Conservation (phyloP, 2,113 vertebrate genomes). For the Pluvialis apricaria region DNA sequence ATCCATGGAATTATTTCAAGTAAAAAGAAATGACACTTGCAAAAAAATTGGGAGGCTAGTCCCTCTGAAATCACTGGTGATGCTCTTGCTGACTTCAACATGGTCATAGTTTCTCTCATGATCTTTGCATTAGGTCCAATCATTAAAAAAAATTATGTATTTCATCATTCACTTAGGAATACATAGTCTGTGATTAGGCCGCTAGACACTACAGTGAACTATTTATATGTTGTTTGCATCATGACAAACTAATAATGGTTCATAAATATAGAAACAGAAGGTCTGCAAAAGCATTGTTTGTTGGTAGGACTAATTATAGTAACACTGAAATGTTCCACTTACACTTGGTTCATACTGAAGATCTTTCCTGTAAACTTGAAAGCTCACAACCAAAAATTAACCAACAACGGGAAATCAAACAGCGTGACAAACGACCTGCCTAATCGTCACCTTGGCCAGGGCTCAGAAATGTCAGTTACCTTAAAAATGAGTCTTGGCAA, state of each 20-base stretch:
- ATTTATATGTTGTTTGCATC: background rate
- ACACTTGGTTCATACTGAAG: background rate
- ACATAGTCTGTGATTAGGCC: background rate
- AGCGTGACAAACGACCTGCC: rapidly evolving
- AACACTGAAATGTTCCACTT: background rate
- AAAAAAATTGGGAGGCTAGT: background rate
- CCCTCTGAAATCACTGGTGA: background rate
- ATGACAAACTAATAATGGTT: background rate
- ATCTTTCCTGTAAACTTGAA: background rate
- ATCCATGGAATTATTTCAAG: background rate
- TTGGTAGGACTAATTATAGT: background rate
- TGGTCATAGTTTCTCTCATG: background rate
- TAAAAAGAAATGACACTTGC: background rate
- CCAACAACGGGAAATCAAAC: background rate
- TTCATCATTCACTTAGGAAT: background rate
- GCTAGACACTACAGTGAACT: background rate
- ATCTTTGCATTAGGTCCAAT: background rate
- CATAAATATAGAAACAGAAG: background rate
- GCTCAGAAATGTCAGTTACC: background rate
- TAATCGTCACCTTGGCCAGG: background rate
- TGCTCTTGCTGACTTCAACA: background rate
- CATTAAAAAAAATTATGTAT: background rate
- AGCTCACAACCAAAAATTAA: background rate
- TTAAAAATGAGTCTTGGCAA: background rate
- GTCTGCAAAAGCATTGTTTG: background rate